These are phyloP conservation scores for Drosophila mayaguana DNA, from an alignment of 2,888 invertebrate genomes.

Conservation along the genomic window DNA sequence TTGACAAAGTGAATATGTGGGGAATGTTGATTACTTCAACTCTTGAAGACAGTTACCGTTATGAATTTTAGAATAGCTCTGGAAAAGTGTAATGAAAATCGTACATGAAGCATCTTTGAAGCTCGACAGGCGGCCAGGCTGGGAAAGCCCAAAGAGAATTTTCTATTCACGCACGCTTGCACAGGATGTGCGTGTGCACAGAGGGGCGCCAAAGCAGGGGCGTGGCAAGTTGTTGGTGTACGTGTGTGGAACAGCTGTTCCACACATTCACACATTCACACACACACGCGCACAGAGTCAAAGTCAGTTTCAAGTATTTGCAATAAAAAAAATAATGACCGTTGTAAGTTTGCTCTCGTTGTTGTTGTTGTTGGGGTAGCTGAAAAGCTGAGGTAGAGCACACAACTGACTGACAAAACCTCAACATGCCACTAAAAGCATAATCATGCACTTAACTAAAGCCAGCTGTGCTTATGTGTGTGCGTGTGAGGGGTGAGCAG, in stretches of 20 bases:
- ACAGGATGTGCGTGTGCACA: slow-evolving; percentile 17
- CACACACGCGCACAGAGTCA: slow-evolving; percentile 28
- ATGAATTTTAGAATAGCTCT: slow-evolving; percentile 11
- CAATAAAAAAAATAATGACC: slow-evolving; percentile 49
- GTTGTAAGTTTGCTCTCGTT: slow-evolving; percentile 18
- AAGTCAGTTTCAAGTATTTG: slow-evolving; percentile 57
- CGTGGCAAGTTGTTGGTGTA: slow-evolving; percentile 2
- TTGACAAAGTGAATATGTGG: slow-evolving; percentile 8
- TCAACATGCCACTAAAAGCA: slow-evolving; percentile 80
- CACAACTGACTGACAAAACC: slow-evolving; percentile 74
- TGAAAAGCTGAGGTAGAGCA: slow-evolving; percentile 49
- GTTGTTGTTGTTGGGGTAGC: slow-evolving; percentile 10
- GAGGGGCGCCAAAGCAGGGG: background rate
- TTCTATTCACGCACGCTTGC: slow-evolving; percentile 52
- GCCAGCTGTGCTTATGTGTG: slow-evolving; percentile 44
- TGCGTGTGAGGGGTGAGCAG: background rate
- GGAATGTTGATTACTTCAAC: slow-evolving; percentile 1
- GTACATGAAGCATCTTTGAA: background rate
- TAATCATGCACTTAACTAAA: slow-evolving; percentile 80
- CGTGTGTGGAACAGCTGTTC: slow-evolving; percentile 40
- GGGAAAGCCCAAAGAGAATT: slow-evolving; percentile 42
- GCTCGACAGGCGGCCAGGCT: slow-evolving; percentile 3
- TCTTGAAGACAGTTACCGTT: background rate
- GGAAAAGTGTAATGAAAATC: slow-evolving; percentile 16
- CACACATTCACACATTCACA: background rate